Percentiles rank a stretch among this genome's conserved stretches.
Evolutionary conservation across 2,113 vertebrate genomes (phyloP).

Genomic region (rabbit (Oryctolagus cuniculus)): mOryCun1.1 NC_091438.1:42648501-42649000

Average conservation of each 20-base stretch:
- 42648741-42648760: background rate
- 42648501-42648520: background rate
- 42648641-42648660: background rate
- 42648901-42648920: background rate
- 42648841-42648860: background rate
- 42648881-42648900: background rate
- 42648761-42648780: background rate
- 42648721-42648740: background rate
- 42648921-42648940: background rate
- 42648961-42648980: background rate
- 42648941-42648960: background rate
- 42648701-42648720: background rate
- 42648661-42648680: background rate
- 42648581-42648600: background rate
- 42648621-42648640: background rate
- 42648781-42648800: background rate
- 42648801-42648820: background rate
- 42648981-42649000: background rate
- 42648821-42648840: background rate
- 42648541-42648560: conserved; percentile 11
- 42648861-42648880: background rate
- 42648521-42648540: background rate
- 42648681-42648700: background rate
- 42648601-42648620: background rate
- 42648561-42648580: background rate